A percentile compares a stretch with the other conserved stretches of the same genome.
Conservation (phyloP, 2,113 vertebrate genomes). For the Recurvirostra avosetta region DNA sequence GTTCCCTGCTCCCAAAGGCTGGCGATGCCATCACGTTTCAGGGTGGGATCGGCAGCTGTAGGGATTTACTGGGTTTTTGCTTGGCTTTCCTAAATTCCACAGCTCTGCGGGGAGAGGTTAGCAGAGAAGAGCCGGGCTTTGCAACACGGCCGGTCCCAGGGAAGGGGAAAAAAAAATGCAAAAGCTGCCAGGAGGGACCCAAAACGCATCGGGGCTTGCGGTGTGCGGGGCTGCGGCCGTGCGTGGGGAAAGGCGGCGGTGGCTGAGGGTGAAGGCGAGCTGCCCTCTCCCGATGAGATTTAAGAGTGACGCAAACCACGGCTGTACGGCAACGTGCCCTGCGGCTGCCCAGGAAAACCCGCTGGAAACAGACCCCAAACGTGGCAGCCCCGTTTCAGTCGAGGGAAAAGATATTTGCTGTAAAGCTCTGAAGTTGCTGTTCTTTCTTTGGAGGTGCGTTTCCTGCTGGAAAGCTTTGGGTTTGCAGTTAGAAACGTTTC, state of each 20-base stretch:
- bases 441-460: neutral
- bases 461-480: neutral
- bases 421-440: neutral
- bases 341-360: accelerated
- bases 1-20: neutral
- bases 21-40: accelerated
- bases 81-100: neutral
- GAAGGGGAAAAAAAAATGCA: neutral
- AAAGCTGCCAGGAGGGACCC: neutral
- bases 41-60: neutral
- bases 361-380: neutral
- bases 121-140: neutral
- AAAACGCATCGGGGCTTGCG: accelerated
- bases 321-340: neutral
- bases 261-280: neutral
- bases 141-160: accelerated
- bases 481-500: neutral
- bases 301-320: accelerated
- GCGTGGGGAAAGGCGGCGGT: accelerated
- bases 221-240: neutral
- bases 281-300: neutral
- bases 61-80: neutral
- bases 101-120: accelerated
- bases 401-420: neutral
- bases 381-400: accelerated